These are phyloP conservation scores for Glossophaga mutica DNA, from an alignment of 2,797 vertebrate genomes.

Conservation along the genomic window DNA sequence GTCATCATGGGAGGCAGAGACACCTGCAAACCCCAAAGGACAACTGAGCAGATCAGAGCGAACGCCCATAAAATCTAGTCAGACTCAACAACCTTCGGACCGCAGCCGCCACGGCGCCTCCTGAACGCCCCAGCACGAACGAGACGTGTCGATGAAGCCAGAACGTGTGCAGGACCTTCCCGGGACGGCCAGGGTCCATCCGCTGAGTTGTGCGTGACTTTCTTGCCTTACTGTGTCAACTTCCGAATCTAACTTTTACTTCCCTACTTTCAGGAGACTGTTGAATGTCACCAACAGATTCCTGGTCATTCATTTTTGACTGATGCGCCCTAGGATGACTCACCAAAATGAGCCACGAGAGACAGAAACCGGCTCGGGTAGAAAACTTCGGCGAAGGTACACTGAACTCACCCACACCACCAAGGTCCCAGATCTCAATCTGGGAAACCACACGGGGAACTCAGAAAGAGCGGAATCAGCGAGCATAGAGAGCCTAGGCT, in stretches of 20 bases:
- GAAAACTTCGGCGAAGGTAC: background rate
- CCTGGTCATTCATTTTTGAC: constrained; percentile 15
- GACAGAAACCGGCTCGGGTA: background rate
- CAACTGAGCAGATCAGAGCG: constrained; percentile 64
- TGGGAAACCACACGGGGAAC: background rate
- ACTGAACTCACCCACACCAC: background rate
- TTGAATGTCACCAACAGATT: constrained; percentile 16
- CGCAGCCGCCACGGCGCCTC: constrained; percentile 49
- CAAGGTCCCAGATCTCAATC: background rate
- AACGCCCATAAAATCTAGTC: constrained; percentile 70
- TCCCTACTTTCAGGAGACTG: background rate
- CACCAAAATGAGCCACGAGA: background rate
- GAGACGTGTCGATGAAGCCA: constrained; percentile 20
- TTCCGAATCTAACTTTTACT: constrained; percentile 1
- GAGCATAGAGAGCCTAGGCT: background rate
- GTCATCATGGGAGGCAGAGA: constrained; percentile 45
- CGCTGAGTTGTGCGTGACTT: constrained; percentile 45
- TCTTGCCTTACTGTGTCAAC: background rate
- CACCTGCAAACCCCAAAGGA: constrained; percentile 29
- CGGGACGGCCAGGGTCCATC: background rate
- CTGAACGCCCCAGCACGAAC: constrained; percentile 49
- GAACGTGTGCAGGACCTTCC: constrained; percentile 20
- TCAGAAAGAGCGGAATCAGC: background rate
- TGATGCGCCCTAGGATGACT: background rate
- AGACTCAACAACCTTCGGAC: constrained; percentile 70